A percentile compares a stretch with the other conserved stretches of the same genome.
These are phyloP conservation scores for Oryzias sinensis DNA, from an alignment of 2,797 vertebrate species.

Conservation along the genomic window DNA sequence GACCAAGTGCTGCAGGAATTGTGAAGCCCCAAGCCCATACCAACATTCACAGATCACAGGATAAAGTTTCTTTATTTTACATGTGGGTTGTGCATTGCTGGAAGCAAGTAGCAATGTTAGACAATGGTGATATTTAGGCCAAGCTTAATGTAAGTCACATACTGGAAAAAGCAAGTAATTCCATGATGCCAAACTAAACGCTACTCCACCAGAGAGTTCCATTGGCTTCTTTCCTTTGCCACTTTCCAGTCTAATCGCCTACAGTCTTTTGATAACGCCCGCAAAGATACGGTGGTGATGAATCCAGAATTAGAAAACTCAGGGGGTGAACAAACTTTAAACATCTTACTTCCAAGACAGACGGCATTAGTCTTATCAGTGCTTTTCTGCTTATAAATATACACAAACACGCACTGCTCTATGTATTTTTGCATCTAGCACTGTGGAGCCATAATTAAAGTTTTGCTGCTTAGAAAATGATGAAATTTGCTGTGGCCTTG, in stretches of 20 bases:
- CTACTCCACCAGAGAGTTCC: slow-evolving; percentile 54
- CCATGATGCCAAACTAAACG: slow-evolving; percentile 44
- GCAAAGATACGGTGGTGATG: slow-evolving; percentile 42
- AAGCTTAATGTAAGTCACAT: slow-evolving; percentile 17
- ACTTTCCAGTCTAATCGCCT: slow-evolving; percentile 48
- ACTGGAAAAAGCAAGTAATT: slow-evolving; percentile 37
- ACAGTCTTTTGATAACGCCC: slow-evolving; percentile 36
- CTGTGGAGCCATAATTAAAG: no score
- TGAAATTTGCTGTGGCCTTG: not conserved
- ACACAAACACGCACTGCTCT: not conserved
- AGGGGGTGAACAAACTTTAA: slow-evolving; percentile 22
- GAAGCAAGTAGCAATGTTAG: slow-evolving; percentile 22
- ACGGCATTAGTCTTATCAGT: slow-evolving; percentile 15
- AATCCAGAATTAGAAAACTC: slow-evolving; percentile 32
- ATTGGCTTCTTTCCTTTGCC: slow-evolving; percentile 17
- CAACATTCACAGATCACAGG: no score
- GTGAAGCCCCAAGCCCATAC: no score
- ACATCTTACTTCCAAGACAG: slow-evolving; percentile 27
- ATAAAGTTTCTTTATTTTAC: no score
- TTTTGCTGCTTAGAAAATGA: not conserved
- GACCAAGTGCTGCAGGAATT: slow-evolving; percentile 9
- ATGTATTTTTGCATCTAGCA: not conserved
- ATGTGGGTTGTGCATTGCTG: slow-evolving; percentile 7
- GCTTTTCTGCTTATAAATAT: slow-evolving; percentile 17
- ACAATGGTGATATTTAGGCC: slow-evolving; percentile 47